Base-by-base conservation (phyloP, 1,140 invertebrate genomes). In the Pissodes strobi region DNA sequence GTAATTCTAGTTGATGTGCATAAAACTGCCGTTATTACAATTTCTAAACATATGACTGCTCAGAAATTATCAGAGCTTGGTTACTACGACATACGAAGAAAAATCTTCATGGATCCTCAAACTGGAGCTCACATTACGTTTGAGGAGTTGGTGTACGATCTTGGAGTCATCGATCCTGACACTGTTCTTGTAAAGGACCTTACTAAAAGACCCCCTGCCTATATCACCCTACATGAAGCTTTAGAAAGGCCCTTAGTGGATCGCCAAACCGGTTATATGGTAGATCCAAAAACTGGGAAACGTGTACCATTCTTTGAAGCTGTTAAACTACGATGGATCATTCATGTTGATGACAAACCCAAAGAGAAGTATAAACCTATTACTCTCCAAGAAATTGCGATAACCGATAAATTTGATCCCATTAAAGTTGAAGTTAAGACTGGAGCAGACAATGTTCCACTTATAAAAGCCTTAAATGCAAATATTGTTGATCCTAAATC, bases 271-370 rank as follows among this genome's bases (percentile, higher is more conserved):
- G 92, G 92, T 6, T 84, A 91, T 69, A 89, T 94, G 85, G 86
- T 93, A 2, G 90, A 96, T 81, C 87, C 88, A 8, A 88, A 88
- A 76, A 90, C 86, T 18, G 91, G 92, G 6, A 87, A 89, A 74
- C 84, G 87, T 49, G 84, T 95, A 37, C 85, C 90, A 3, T 93
- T 95, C 78, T 88, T 93, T 78, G 90, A 94, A 74, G 93, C 92
- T 64, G 83, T 94, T 30, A 85, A 89, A 71, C 77, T 86, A 38
- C 84, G 84, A 34, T 87, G 87, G 84, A 88, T 91, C 64, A 85
- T 87, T 34, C 82, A 86, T 52, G 49, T 70, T 2, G 62, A 73
- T 79, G 80, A 65, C 68, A 76, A 75, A 81, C 84, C 51, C 75
- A 85, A 74, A 79, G 82, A 69, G 75, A 79, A 70, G 68, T 70